Conservation (phyloP, 2,797 vertebrate species). For the Chaunax sp. region DNA sequence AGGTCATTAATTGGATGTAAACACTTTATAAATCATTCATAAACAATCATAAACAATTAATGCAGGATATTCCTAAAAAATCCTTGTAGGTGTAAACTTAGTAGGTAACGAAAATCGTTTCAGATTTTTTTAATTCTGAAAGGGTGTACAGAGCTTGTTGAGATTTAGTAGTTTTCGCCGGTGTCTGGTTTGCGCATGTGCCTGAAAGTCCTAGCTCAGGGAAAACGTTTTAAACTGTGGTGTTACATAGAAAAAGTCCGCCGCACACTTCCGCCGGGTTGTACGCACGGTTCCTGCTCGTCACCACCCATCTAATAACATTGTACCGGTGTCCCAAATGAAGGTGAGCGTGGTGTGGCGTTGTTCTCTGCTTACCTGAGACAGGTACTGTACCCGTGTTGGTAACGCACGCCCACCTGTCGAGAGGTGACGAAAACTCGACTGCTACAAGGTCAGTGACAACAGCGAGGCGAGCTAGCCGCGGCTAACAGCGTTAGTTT, state of each 20-base stretch:
- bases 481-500: constrained; percentile 52
- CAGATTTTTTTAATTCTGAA: too few relatives aligned
- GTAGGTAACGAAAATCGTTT: too few relatives aligned
- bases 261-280: constrained; percentile 46
- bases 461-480: constrained; percentile 38
- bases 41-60: too few relatives aligned
- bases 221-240: accelerated
- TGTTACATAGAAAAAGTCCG: constrained; percentile 55
- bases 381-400: constrained; percentile 47
- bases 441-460: constrained; percentile 81
- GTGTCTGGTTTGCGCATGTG: too few relatives aligned
- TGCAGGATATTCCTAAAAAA: too few relatives aligned
- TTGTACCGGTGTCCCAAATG: constrained; percentile 52
- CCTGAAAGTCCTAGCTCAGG: background rate
- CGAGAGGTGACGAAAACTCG: constrained; percentile 63
- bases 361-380: constrained; percentile 60
- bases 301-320: constrained; percentile 42
- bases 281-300: constrained; percentile 57
- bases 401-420: constrained; percentile 49
- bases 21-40: too few relatives aligned
- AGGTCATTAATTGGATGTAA: too few relatives aligned
- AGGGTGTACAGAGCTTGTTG: too few relatives aligned
- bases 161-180: too few relatives aligned
- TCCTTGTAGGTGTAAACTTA: too few relatives aligned
- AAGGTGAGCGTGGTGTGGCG: constrained; percentile 62